phyloP scores from a whole-genome alignment of 2,113 vertebrate species.

The Thinocorus orbignyianus region DNA sequence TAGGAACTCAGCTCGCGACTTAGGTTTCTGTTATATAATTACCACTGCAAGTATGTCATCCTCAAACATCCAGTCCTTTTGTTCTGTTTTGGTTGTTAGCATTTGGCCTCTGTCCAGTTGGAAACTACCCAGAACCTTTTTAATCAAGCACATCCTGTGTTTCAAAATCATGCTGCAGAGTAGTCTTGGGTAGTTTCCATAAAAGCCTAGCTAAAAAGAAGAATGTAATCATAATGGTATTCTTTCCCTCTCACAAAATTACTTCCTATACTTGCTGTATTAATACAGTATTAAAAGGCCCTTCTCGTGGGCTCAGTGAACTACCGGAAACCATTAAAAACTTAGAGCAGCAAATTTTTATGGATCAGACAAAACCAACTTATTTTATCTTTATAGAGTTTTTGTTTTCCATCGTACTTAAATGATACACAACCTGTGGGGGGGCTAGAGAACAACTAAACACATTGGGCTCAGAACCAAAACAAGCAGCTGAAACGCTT shows the following conservation, averaged over 20 bases:
- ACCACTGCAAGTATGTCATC: slow-evolving; percentile 21
- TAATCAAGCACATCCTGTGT: slow-evolving; percentile 65
- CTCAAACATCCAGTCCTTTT: slow-evolving; percentile 51
- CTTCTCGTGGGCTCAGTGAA: slow-evolving; percentile 17
- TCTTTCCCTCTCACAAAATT: slow-evolving; percentile 58
- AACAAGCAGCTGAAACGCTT: not conserved
- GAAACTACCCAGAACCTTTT: slow-evolving; percentile 61
- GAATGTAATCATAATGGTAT: slow-evolving; percentile 53
- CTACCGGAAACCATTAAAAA: slow-evolving; percentile 34
- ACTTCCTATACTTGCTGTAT: slow-evolving; percentile 51
- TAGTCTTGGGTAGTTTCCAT: slow-evolving; percentile 58
- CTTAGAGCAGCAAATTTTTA: slow-evolving; percentile 1
- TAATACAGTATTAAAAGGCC: slow-evolving; percentile 59
- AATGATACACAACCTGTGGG: not conserved
- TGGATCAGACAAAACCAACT: not conserved
- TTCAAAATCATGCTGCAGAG: slow-evolving; percentile 42
- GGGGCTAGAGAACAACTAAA: not conserved
- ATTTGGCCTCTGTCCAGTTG: slow-evolving; percentile 57
- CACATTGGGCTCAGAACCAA: not conserved
- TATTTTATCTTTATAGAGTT: slow-evolving; percentile 21
- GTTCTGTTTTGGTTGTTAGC: slow-evolving; percentile 55
- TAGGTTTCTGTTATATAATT: slow-evolving; percentile 58
- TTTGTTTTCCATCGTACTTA: slow-evolving; percentile 13
- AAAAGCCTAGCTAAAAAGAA: slow-evolving; percentile 60
- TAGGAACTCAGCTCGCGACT: not conserved